Conservation (phyloP, 35 echinoderm and acorn worm genomes). For the Heliocidaris tuberculata region DNA sequence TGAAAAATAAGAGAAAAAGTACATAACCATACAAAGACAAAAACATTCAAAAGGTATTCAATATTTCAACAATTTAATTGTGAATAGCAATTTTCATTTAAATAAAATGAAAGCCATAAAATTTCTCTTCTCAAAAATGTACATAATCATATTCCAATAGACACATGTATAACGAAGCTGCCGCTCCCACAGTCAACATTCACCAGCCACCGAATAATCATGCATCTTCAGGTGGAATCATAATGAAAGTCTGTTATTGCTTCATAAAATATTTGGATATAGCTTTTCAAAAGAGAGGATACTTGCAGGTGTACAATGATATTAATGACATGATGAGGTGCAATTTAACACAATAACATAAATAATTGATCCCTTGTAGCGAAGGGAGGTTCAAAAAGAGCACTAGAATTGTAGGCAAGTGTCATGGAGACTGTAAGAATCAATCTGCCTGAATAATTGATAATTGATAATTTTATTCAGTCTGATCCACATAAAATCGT, state of each 20-base stretch:
- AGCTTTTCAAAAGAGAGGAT: background rate
- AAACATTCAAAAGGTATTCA: background rate
- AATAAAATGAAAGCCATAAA: background rate
- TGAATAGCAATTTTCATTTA: background rate
- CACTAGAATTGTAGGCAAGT: too few species aligned
- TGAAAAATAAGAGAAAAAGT: too few species aligned
- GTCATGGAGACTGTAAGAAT: too few species aligned
- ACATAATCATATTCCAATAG: background rate
- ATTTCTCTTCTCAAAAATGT: background rate
- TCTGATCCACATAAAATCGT: too few species aligned
- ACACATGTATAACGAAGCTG: background rate
- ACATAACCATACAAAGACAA: background rate
- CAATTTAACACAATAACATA: background rate
- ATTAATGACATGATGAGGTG: background rate
- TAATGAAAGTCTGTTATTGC: background rate
- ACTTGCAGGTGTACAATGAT: too few species aligned
- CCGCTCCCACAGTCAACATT: background rate
- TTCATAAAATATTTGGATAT: background rate
- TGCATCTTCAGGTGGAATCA: background rate
- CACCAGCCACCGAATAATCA: background rate
- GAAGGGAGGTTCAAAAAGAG: too few species aligned
- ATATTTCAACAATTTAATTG: constrained; percentile 13
- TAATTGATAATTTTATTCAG: too few species aligned
- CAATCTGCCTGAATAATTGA: too few species aligned
- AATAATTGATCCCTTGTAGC: too few species aligned